Evolutionary conservation across 2,797 vertebrate genomes (phyloP), one percentile per base, ranked within the genome.

Genomic region (Fistularia commersonii): DNA sequence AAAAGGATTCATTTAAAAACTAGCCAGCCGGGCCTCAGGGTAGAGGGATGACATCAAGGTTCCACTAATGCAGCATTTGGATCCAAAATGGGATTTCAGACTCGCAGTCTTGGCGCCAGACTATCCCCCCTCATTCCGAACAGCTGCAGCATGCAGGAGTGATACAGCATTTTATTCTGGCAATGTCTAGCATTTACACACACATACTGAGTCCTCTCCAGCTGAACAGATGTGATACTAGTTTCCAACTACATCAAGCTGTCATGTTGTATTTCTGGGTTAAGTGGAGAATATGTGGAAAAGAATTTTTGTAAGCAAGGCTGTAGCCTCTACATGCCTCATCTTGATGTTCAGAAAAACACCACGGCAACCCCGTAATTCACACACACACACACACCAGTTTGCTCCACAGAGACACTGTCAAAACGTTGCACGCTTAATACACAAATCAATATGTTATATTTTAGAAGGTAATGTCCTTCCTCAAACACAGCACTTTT

Each of bases 1-100:
- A 72, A 82, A 80, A 78, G 63, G 72, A 74, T 79, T 83, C 61
- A 69, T 74, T 76, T 77, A 80, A 76, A 82, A 82, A 80, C 58
- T 55, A 66, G 63, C 67, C 76, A 53, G 48, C 51, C 58, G 65
- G 72, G 75, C 79, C 62, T 69, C 56, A 0, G 67, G 72, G 49
- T 67, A 54, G 40, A 70, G 49, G 62, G 58, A 77, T 56, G 64
- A 71, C 71, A 82, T 84, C 70, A 74, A 82, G 65, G 75, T 80
- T 76, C 63, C 32, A 45, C 64, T 80, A 79, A 84, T 64, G 54
- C 69, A 77, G 67, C 38, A 37, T 74, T 80, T 72, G 69, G 69
- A 64, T 81, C 71, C 69, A 76, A 77, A 87, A 74, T 72, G 57
- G 60, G 61, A 82, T 72, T 84, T 81, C 62, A 76, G 77, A 67